Conservation (phyloP, 1,140 invertebrate species). For the Macrocentrus cingulum region DNA sequence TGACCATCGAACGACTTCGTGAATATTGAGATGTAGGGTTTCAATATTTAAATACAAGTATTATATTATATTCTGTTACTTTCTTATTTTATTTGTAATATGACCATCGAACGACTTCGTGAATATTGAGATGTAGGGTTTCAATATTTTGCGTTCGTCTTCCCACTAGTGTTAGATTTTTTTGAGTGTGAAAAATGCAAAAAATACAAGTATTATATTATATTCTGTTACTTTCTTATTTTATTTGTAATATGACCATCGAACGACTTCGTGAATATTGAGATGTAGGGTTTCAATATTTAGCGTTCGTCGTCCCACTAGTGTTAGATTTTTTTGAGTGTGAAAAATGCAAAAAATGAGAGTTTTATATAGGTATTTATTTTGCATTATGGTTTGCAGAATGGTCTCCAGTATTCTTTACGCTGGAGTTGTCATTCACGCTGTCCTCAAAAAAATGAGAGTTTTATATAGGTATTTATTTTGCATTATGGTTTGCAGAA, state of each 20-base stretch:
- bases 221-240: constrained; percentile 34
- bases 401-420: constrained; percentile 75
- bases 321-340: no score
- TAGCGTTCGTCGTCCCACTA: not conserved
- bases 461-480: no score
- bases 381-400: constrained; percentile 54
- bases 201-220: no score
- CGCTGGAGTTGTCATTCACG: constrained; percentile 73
- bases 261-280: constrained; percentile 52
- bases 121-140: constrained; percentile 55
- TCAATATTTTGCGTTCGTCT: constrained; percentile 19
- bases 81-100: constrained; percentile 42
- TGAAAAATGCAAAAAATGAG: no score
- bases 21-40: no score
- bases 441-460: no score
- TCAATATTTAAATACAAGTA: no score
- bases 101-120: constrained; percentile 51
- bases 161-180: not conserved
- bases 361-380: no score
- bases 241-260: constrained; percentile 47
- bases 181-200: no score
- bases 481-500: constrained; percentile 56
- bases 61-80: constrained; percentile 21
- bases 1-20: constrained; percentile 51
- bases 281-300: constrained; percentile 48